Evolutionary conservation across 2,888 invertebrate species (phyloP).

Genomic region (Caenorhabditis wallacei): DNA sequence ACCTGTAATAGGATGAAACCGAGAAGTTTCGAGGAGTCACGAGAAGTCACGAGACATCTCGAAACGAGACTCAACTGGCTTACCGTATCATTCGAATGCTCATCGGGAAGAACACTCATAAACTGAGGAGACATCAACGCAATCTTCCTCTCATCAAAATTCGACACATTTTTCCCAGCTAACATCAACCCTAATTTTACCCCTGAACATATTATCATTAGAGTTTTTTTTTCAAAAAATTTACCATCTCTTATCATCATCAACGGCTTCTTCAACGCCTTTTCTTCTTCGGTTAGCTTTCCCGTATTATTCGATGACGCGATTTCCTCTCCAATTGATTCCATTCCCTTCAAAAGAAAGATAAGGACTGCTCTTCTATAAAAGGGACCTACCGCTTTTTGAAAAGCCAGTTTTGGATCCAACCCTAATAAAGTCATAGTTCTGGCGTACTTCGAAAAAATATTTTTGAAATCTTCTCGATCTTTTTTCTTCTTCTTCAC

Average conservation of each 20-base stretch:
- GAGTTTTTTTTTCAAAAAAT: background rate
- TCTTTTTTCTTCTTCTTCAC: constrained; percentile 68
- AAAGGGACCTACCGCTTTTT: constrained; percentile 42
- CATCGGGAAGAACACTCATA: constrained; percentile 77
- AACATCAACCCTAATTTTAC: constrained; percentile 78
- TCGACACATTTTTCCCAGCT: constrained; percentile 76
- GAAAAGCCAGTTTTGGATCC: constrained; percentile 48
- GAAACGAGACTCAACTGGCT: no score
- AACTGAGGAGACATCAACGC: constrained; percentile 78
- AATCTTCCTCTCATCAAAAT: constrained; percentile 79
- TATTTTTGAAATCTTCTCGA: constrained; percentile 67
- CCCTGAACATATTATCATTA: background rate
- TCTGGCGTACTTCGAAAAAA: constrained; percentile 63
- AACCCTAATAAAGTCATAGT: constrained; percentile 63
- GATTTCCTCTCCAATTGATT: constrained; percentile 36
- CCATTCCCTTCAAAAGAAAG: constrained; percentile 41
- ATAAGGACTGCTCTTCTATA: background rate
- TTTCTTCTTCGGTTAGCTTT: constrained; percentile 61
- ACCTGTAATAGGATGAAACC: constrained; percentile 61
- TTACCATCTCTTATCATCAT: constrained; percentile 78
- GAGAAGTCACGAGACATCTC: no score
- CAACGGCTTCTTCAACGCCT: constrained; percentile 66
- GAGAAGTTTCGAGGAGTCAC: no score
- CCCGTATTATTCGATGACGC: constrained; percentile 4
- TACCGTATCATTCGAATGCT: constrained; percentile 68